phyloP scores from a whole-genome alignment of 2,797 vertebrate species.

The Siniperca obscura region DNA sequence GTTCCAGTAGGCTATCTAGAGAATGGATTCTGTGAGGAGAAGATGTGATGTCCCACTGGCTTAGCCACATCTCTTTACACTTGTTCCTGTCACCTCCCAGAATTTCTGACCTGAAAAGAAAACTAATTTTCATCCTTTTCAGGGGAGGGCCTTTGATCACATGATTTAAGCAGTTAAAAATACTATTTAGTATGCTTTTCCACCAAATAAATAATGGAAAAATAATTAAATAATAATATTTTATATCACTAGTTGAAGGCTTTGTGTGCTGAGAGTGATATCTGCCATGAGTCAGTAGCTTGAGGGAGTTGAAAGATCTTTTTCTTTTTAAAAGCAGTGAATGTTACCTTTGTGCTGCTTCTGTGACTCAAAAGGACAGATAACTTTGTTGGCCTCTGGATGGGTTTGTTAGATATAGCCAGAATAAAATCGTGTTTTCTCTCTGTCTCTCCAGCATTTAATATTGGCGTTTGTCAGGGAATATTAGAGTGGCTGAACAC shows the following conservation, averaged over 20 bases:
- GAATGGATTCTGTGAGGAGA: constrained; percentile 32
- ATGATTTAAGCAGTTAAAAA: not conserved
- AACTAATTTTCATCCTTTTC: constrained; percentile 9
- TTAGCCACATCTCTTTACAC: constrained; percentile 16
- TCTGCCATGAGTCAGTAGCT: constrained; percentile 45
- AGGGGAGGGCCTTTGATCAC: not conserved
- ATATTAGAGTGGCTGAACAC: constrained; percentile 56
- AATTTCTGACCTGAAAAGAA: constrained; percentile 15
- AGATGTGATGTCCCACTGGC: constrained; percentile 20
- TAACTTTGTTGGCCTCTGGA: constrained; percentile 38
- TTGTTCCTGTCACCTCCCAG: constrained; percentile 34
- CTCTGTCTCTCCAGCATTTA: constrained; percentile 43
- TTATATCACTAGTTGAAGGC: constrained; percentile 10
- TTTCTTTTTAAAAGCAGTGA: constrained; percentile 26
- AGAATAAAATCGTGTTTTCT: constrained; percentile 32
- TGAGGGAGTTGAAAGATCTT: constrained; percentile 20
- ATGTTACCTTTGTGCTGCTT: constrained; percentile 29
- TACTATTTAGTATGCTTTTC: constrained; percentile 6
- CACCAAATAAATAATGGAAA: not conserved
- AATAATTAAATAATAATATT: not conserved
- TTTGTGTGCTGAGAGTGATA: constrained; percentile 36
- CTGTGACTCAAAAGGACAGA: constrained; percentile 53
- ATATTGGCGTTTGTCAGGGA: constrained; percentile 60
- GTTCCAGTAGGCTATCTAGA: constrained; percentile 18
- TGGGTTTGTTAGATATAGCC: constrained; percentile 26